A percentile compares a stretch with the other conserved stretches of the same genome.
Conservation (phyloP, 2,113 vertebrate genomes). For the Bos javanicus region DNA sequence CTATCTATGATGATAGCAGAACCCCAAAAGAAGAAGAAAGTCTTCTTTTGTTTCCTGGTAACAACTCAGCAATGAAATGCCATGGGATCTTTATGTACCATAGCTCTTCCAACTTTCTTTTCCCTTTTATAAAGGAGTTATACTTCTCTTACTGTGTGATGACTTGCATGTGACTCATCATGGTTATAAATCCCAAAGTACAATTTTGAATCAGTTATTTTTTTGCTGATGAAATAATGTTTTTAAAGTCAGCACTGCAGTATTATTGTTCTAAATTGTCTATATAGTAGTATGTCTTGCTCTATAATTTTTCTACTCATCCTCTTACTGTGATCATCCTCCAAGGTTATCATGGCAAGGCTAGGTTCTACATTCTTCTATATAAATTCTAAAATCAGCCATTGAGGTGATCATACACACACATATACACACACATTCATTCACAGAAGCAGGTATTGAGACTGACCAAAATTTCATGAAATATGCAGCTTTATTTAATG, state of each 20-base stretch:
- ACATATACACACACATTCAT: fast-evolving
- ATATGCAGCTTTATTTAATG: background rate
- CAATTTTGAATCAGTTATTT: background rate
- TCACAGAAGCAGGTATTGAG: background rate
- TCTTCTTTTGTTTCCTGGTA: background rate
- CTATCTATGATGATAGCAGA: background rate
- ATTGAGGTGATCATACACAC: background rate
- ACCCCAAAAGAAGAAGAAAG: background rate
- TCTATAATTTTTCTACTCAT: background rate
- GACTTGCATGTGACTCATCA: background rate
- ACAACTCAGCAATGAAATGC: background rate
- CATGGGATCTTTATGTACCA: background rate
- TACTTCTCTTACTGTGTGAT: background rate
- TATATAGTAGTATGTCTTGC: background rate
- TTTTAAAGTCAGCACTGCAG: background rate
- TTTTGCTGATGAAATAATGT: background rate
- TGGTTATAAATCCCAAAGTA: background rate
- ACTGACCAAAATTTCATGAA: background rate
- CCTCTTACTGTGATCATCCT: background rate
- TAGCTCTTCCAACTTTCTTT: background rate
- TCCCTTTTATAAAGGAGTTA: background rate
- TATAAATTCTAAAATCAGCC: background rate
- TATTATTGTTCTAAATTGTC: background rate
- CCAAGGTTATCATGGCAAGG: background rate
- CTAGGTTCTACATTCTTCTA: background rate